Conservation (phyloP, 2,113 vertebrate genomes). For the Sorex araneus region DNA sequence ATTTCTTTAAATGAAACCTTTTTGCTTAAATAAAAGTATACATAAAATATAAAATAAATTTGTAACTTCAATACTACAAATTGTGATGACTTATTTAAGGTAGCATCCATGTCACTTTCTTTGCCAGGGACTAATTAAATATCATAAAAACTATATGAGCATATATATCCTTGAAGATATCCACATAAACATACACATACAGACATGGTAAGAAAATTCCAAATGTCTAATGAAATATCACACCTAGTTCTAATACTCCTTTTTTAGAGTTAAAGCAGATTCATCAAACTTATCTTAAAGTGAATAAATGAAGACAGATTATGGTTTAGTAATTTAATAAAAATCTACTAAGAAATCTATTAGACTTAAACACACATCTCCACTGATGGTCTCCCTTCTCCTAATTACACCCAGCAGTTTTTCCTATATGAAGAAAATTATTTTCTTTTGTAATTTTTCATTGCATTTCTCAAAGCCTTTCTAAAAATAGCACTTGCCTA, state of each 20-base stretch:
- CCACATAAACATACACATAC: neutral
- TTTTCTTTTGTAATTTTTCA: constrained; percentile 69
- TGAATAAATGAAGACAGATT: neutral
- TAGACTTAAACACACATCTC: neutral
- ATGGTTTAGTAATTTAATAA: neutral
- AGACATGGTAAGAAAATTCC: neutral
- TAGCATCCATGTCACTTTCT: neutral
- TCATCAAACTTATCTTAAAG: constrained; percentile 38
- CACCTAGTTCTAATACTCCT: neutral
- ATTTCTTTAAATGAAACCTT: too few relatives aligned
- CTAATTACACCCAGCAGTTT: constrained; percentile 28
- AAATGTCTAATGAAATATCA: constrained; percentile 9
- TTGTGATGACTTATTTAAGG: neutral
- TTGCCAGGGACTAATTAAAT: neutral
- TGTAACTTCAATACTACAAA: neutral
- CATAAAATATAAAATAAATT: too few relatives aligned
- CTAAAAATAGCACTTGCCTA: constrained; percentile 78
- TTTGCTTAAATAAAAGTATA: too few relatives aligned
- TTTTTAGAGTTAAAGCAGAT: neutral
- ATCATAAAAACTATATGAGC: neutral
- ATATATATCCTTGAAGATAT: neutral
- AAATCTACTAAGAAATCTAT: neutral
- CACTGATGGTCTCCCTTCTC: neutral
- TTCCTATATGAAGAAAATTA: constrained; percentile 13
- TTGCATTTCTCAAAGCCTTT: constrained; percentile 68